Percentiles rank a stretch among this genome's conserved stretches.
Evolutionary conservation across 2,113 vertebrate species (phyloP).

Genomic region (Ophiodon elongatus): DNA sequence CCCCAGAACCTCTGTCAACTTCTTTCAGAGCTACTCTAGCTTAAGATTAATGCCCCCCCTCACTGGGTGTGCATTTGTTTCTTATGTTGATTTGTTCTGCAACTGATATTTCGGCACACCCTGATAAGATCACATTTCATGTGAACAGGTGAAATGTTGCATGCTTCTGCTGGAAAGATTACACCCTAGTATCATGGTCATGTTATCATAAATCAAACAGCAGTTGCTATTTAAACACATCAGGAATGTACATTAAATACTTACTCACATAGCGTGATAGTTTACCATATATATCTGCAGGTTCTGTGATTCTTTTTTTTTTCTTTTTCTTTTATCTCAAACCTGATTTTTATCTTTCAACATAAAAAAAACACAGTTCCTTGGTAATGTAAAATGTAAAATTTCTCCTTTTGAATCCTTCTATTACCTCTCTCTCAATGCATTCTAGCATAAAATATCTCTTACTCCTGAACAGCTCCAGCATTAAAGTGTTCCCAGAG

Average conservation of each 20-base stretch:
- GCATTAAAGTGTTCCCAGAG: conserved; percentile 26
- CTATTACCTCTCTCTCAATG: background rate
- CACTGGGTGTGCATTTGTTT: conserved; percentile 71
- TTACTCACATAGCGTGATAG: background rate
- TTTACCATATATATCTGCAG: conserved; percentile 21
- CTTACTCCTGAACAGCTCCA: conserved; percentile 3
- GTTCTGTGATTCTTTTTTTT: conserved; percentile 8
- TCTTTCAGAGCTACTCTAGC: conserved; percentile 66
- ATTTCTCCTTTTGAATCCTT: background rate
- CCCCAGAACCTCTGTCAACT: conserved; percentile 71
- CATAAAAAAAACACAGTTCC: background rate
- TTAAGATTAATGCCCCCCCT: conserved; percentile 64
- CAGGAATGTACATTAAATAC: conserved; percentile 30
- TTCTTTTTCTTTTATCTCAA: conserved; percentile 21
- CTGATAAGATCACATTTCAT: conserved; percentile 85
- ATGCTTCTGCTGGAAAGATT: conserved; percentile 58
- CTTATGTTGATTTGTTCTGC: conserved; percentile 67
- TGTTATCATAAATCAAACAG: conserved; percentile 54
- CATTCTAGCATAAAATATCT: conserved; percentile 11
- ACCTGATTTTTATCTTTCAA: conserved; percentile 21
- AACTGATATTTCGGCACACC: conserved; percentile 72
- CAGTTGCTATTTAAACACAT: conserved; percentile 39
- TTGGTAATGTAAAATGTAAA: background rate
- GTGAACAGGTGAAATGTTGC: conserved; percentile 66
- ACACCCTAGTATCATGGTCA: conserved; percentile 38